Evolutionary conservation across 2,113 vertebrate genomes (phyloP).

Genomic region (Heloderma charlesbogerti): DNA sequence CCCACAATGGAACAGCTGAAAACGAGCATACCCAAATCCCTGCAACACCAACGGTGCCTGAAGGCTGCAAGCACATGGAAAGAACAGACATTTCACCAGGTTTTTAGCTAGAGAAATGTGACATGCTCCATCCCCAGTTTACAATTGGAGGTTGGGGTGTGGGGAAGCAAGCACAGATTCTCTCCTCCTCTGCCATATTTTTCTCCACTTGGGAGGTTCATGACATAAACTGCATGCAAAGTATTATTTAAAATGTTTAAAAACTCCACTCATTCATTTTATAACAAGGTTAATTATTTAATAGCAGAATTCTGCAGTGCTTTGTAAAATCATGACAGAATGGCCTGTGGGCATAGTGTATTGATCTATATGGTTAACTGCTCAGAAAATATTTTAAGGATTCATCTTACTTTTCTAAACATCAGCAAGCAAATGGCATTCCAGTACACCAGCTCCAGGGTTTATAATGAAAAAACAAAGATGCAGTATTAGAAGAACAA

Average conservation of each 20-base stretch:
- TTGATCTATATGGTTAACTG: background rate
- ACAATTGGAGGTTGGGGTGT: fast-evolving
- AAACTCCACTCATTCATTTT: background rate
- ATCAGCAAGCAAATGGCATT: slow-evolving; percentile 37
- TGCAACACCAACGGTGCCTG: background rate
- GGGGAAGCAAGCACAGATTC: background rate
- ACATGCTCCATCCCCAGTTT: background rate
- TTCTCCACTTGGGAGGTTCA: background rate
- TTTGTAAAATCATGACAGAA: slow-evolving; percentile 30
- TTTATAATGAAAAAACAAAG: slow-evolving; percentile 7
- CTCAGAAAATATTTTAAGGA: slow-evolving; percentile 21
- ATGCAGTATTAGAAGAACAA: background rate
- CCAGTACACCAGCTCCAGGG: background rate
- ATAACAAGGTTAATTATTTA: slow-evolving; percentile 16
- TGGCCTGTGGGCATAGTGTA: background rate
- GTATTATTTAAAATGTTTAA: slow-evolving; percentile 11
- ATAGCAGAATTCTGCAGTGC: background rate
- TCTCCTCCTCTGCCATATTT: background rate
- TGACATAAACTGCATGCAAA: slow-evolving; percentile 23
- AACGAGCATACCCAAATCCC: background rate
- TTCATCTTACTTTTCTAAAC: slow-evolving; percentile 31
- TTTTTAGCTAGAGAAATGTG: background rate
- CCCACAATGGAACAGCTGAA: background rate
- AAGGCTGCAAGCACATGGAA: background rate
- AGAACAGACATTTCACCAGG: background rate